These are phyloP conservation scores for Amphiura filiformis DNA, from an alignment of 35 echinoderm and acorn worm species.

Conservation along the genomic window DNA sequence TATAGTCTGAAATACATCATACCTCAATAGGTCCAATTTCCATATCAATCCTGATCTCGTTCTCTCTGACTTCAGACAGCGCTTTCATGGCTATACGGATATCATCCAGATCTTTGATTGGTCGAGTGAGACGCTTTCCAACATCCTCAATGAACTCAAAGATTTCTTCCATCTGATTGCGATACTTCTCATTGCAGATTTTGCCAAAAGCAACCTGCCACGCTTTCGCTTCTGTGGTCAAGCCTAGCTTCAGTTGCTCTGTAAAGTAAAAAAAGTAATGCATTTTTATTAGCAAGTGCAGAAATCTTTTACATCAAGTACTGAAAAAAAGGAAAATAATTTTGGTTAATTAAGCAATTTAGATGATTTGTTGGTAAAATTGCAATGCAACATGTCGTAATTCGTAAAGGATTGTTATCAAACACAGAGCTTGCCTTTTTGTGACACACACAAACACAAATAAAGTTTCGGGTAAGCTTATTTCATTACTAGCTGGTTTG, in stretches of 20 bases:
- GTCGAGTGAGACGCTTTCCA: conserved; percentile 75
- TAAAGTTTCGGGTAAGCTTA: too few species aligned
- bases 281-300: too few species aligned
- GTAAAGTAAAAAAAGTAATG: neutral
- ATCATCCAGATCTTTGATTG: conserved; percentile 97
- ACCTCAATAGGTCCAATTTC: conserved; percentile 99
- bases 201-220: conserved; percentile 87
- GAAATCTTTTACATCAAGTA: too few species aligned
- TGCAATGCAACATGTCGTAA: too few species aligned
- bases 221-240: conserved; percentile 94
- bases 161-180: conserved; percentile 92
- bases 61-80: conserved; percentile 90
- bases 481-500: too few species aligned
- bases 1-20: too few species aligned
- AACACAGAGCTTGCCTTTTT: too few species aligned
- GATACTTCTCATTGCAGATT: conserved; percentile 85
- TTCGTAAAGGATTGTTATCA: too few species aligned
- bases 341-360: too few species aligned
- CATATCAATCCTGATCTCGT: conserved; percentile 99
- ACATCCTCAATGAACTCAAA: conserved; percentile 95
- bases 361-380: too few species aligned
- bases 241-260: conserved; percentile 91
- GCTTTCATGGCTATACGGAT: conserved; percentile 94
- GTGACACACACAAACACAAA: too few species aligned
- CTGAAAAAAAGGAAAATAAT: too few species aligned